Evolutionary conservation across 2,888 invertebrate genomes (phyloP), one percentile per base, ranked within the genome.

Genomic region (Frankliniella intonsa): DNA sequence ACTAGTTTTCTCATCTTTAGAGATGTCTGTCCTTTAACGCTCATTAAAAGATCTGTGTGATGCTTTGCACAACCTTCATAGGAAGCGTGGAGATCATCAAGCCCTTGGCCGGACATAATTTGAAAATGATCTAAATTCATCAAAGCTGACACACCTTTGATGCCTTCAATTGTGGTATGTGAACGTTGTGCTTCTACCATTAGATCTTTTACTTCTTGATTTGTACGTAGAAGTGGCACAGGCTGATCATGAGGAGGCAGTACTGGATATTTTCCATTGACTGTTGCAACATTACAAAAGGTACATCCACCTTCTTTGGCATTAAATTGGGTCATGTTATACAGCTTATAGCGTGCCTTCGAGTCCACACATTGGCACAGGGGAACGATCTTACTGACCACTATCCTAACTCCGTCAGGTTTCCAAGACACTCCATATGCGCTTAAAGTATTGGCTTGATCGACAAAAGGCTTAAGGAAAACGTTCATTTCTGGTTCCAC

Each of bases 311-410:
- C 17, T 12, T 17, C 55, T 55, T 17, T 38, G 38, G 38, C 55
- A 55, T 55, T 55, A 7, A 55, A 55, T 55, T 55, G 55, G 82
- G 3, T 19, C 83, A 85, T 84, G 50, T 83, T 82, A 12, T 84
- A 38, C 1, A 84, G 19, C 69, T 80, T 79, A 27, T 81, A 82
- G 17, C 84, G 80, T 10, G 84, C 83, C 11, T 81, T 81, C 0
- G 84, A 84, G 82, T 84, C 84, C 14, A 82, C 81, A 27, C 82
- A 82, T 17, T 82, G 79, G 38, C 69, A 65, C 3, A 83, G 9
- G 17, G 83, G 80, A 22, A 83, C 65, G 12, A 83, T 17, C 76
- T 82, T 83, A 51, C 79, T 83, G 14, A 51, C 81, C 27, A 82
- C 80, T 80, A 51, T 27, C 1, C 55, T 55, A 55, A 55, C 14